These are phyloP conservation scores for Uria aalge DNA, from an alignment of 2,113 vertebrate species.

Conservation along the genomic window DNA sequence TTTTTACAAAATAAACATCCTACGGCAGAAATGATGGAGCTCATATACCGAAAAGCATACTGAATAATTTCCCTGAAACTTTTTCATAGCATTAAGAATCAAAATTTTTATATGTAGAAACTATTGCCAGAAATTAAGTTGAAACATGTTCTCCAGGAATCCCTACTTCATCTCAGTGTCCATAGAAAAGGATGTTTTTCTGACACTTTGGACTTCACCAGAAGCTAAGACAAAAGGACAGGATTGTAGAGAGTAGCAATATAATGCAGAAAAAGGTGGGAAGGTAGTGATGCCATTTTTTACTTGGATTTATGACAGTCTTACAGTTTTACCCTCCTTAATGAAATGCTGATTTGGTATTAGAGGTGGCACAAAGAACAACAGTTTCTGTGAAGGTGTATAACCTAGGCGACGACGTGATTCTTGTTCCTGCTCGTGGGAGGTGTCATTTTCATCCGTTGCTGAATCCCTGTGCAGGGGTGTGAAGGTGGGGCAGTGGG, in stretches of 20 bases:
- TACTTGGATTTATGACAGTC: background rate
- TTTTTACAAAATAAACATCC: background rate
- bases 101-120: background rate
- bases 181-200: background rate
- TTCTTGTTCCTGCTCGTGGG: background rate
- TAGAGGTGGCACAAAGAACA: background rate
- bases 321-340: background rate
- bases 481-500: background rate
- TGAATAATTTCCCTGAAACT: background rate
- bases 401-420: rapidly evolving
- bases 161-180: background rate
- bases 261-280: background rate
- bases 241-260: background rate
- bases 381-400: background rate
- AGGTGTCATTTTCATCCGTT: background rate
- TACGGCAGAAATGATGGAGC: background rate
- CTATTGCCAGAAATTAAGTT: background rate
- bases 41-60: background rate
- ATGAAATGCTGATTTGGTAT: background rate
- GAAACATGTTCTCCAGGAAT: background rate
- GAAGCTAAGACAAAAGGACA: background rate
- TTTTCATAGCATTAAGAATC: background rate
- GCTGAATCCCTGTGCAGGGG: background rate
- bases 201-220: background rate
- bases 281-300: background rate